phyloP scores from a whole-genome alignment of 2,113 vertebrate species.

The Microcebus ravelobensis region DNA sequence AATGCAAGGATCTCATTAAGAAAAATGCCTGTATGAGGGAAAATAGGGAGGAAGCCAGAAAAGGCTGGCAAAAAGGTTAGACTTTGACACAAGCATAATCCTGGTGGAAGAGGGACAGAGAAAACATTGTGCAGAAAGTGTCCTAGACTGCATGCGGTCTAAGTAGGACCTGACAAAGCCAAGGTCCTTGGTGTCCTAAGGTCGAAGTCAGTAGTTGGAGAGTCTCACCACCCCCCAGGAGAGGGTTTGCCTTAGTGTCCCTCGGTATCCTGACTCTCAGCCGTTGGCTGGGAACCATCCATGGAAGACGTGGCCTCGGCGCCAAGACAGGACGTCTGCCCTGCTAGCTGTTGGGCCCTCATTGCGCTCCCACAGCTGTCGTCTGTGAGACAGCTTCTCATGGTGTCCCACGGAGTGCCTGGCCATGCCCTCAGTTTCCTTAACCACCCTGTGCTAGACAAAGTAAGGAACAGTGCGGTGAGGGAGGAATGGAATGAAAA shows the following conservation, averaged over 20 bases:
- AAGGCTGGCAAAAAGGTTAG: background rate
- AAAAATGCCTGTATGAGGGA: background rate
- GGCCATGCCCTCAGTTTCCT: background rate
- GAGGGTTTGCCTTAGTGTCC: background rate
- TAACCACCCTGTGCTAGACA: background rate
- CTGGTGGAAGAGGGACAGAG: background rate
- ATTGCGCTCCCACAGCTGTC: background rate
- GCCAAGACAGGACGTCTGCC: background rate
- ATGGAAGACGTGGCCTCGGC: background rate
- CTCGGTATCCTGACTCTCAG: background rate
- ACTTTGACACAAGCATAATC: background rate
- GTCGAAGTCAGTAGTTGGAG: background rate
- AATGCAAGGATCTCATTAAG: background rate
- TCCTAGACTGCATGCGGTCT: background rate
- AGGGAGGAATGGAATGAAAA: background rate
- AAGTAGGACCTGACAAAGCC: background rate
- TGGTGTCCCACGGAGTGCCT: background rate
- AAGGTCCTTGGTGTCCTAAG: background rate
- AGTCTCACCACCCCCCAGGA: background rate
- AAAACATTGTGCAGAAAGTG: background rate
- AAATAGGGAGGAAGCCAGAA: background rate
- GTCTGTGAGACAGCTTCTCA: background rate
- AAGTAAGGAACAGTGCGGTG: background rate
- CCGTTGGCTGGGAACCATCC: background rate
- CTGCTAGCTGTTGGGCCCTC: background rate